Conservation (phyloP, 2,113 vertebrate species). For the Saguinus midas region DNA sequence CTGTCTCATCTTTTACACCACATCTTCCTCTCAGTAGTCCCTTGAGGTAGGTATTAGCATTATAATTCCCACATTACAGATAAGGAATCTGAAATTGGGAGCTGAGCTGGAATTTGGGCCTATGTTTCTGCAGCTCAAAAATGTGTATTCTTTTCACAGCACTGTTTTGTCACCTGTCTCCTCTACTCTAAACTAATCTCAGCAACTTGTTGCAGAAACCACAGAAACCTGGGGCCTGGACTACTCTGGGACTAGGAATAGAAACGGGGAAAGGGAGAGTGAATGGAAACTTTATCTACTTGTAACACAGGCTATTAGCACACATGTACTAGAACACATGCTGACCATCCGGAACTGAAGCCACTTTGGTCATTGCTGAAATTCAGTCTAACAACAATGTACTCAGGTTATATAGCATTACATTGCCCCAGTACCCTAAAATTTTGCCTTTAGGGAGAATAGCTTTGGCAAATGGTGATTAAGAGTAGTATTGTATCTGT, state of each 20-base stretch:
- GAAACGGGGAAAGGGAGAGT: not conserved
- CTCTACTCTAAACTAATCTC: not conserved
- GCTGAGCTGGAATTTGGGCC: not conserved
- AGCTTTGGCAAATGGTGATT: constrained; percentile 1
- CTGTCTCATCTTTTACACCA: not conserved
- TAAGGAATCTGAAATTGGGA: not conserved
- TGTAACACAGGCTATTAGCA: constrained; percentile 41
- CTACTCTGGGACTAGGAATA: not conserved
- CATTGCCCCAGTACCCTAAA: not conserved
- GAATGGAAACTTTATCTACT: constrained; percentile 19
- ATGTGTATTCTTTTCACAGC: not conserved
- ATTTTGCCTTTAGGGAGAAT: constrained; percentile 15
- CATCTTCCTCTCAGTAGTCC: not conserved
- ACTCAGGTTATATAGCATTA: not conserved
- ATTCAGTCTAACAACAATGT: constrained; percentile 30
- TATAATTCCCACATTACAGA: not conserved
- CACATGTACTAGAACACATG: constrained; percentile 8
- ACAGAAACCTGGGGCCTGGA: not conserved
- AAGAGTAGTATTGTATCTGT: constrained; percentile 30
- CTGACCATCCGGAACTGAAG: constrained; percentile 52
- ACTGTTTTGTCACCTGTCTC: not conserved
- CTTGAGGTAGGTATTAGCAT: not conserved
- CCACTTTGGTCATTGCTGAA: constrained; percentile 42
- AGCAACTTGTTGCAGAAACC: not conserved
- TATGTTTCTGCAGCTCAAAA: not conserved